A percentile compares a stretch with the other conserved stretches of the same genome.
Conservation (phyloP, 23 tunicate species). For the Ascidia mentula region DNA sequence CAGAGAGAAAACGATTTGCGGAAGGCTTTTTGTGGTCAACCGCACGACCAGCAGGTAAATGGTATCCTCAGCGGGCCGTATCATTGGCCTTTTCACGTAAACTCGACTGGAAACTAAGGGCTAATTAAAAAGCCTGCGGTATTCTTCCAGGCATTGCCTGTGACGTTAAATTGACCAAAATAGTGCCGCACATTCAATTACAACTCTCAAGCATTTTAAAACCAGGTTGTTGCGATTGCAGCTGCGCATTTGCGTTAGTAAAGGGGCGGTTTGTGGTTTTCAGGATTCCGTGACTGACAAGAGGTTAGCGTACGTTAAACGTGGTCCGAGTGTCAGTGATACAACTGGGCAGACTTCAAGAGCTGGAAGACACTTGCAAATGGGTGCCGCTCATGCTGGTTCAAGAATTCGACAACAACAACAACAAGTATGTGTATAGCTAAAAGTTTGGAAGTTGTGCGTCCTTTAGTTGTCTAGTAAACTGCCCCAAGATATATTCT, state of each 20-base stretch:
- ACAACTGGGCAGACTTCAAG: not conserved
- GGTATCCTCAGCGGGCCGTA: not conserved
- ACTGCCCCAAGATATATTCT: too few species aligned
- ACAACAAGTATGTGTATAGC: not conserved
- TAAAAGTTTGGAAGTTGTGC: too few species aligned
- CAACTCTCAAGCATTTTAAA: slow-evolving; percentile 1
- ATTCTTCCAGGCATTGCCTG: not conserved
- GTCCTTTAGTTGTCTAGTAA: too few species aligned
- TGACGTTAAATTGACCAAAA: not conserved
- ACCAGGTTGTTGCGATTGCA: not conserved
- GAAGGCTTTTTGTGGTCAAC: not conserved
- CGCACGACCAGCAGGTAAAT: not conserved
- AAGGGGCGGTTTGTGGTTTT: not conserved
- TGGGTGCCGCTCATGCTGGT: not conserved
- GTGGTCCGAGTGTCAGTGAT: slow-evolving; percentile 38
- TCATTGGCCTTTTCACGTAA: not conserved
- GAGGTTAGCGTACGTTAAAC: slow-evolving; percentile 18
- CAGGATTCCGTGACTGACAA: not conserved
- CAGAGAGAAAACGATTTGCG: not conserved
- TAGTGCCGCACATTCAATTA: not conserved
- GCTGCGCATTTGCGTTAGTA: not conserved
- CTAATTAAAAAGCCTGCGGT: not conserved
- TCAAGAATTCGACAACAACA: not conserved
- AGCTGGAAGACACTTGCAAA: not conserved
- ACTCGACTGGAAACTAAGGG: not conserved